phyloP scores from a whole-genome alignment of 2,888 invertebrate genomes.

The Atethmia centrago region DNA sequence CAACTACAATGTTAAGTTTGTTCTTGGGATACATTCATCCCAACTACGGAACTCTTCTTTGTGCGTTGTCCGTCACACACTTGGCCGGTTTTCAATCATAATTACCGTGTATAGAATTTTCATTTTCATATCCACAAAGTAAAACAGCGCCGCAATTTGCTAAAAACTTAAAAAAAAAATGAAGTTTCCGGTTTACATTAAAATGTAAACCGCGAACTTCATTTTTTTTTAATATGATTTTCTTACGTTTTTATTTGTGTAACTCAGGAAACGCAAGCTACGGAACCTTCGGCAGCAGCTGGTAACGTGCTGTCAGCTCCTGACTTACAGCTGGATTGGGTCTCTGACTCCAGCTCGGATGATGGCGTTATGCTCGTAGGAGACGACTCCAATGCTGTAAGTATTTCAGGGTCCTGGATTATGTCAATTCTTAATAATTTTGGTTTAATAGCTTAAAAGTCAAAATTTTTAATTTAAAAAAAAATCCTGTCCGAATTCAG shows the following conservation, averaged over 20 bases:
- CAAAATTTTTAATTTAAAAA: too few relatives aligned
- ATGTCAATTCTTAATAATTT: background rate
- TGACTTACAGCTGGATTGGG: conserved; percentile 94
- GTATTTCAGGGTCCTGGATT: conserved; percentile 21
- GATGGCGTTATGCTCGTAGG: conserved; percentile 91
- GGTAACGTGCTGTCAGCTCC: conserved; percentile 91
- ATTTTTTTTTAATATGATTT: background rate
- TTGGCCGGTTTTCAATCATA: too few relatives aligned
- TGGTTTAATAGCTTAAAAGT: background rate
- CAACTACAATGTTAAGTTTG: too few relatives aligned
- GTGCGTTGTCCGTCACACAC: too few relatives aligned
- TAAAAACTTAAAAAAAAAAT: background rate
- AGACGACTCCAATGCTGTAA: conserved; percentile 74
- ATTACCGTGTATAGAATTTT: background rate
- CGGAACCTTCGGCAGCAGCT: conserved; percentile 55
- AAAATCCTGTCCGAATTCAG: too few relatives aligned
- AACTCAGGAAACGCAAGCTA: conserved; percentile 70
- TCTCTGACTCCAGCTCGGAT: conserved; percentile 91
- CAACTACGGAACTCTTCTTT: too few relatives aligned
- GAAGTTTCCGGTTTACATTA: background rate
- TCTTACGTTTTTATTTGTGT: conserved; percentile 21
- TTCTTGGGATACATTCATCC: too few relatives aligned
- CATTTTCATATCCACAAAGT: too few relatives aligned
- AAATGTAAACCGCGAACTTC: too few relatives aligned
- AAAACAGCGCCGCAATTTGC: background rate